These are phyloP conservation scores for Uloborus diversus DNA, from an alignment of 1,140 invertebrate species.

Conservation along the genomic window DNA sequence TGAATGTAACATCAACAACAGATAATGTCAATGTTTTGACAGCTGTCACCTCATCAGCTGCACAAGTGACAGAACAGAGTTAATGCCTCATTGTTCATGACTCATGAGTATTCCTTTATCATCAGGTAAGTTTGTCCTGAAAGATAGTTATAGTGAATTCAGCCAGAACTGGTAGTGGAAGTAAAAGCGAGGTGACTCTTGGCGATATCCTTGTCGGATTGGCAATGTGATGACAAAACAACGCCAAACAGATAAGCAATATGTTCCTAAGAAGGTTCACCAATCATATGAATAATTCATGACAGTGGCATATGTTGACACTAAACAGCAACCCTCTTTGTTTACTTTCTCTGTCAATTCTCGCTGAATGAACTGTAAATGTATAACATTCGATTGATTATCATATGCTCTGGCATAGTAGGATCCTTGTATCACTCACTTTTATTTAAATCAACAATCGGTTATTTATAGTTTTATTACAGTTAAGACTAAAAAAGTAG, in stretches of 20 bases:
- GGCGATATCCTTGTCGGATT: not conserved
- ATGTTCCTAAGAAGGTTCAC: not conserved
- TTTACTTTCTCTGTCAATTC: too few relatives aligned
- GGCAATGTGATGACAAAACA: not conserved
- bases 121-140: not conserved
- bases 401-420: too few relatives aligned
- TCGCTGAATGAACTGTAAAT: too few relatives aligned
- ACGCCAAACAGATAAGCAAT: not conserved
- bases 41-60: conserved; percentile 45
- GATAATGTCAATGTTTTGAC: conserved; percentile 49
- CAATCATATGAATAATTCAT: not conserved
- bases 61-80: conserved; percentile 52
- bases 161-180: not conserved
- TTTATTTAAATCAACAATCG: too few relatives aligned
- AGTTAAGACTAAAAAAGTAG: too few relatives aligned
- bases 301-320: too few relatives aligned
- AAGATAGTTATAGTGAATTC: not conserved
- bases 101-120: not conserved
- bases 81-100: conserved; percentile 27
- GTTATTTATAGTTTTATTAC: too few relatives aligned
- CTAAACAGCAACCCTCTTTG: too few relatives aligned
- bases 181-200: not conserved
- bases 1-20: conserved; percentile 40
- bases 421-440: too few relatives aligned
- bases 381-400: too few relatives aligned